Conservation (phyloP, 2,888 invertebrate genomes). For the Drosophila macrothrix region DNA sequence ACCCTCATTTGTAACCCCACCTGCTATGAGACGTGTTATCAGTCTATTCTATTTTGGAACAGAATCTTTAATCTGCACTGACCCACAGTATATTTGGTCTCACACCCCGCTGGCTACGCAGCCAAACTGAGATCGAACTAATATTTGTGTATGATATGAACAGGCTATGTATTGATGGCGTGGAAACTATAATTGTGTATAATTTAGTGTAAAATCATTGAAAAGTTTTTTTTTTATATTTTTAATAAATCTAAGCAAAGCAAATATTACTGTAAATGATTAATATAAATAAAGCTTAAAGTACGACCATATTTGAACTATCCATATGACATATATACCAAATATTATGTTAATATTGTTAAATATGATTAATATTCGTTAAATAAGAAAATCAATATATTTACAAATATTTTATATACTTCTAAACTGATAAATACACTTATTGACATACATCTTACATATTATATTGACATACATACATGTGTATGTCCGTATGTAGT, state of each 20-base stretch:
- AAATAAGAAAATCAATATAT: not conserved
- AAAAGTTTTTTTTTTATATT: not conserved
- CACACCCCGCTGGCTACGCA: not conserved
- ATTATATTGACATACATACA: not conserved
- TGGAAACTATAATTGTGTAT: not conserved
- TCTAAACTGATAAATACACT: not conserved
- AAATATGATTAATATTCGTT: not conserved
- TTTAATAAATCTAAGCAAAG: not conserved
- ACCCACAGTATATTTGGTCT: not conserved
- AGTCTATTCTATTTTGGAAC: slow-evolving; percentile 3
- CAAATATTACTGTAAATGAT: not conserved
- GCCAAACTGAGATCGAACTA: not conserved
- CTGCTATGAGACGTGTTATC: slow-evolving; percentile 18
- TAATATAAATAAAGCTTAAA: not conserved
- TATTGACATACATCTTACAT: not conserved
- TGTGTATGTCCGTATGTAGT: not conserved
- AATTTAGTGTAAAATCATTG: not conserved
- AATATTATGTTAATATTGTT: not conserved
- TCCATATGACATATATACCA: not conserved
- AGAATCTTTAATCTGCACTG: slow-evolving; percentile 29
- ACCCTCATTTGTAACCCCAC: slow-evolving; percentile 3
- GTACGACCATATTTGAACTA: no score
- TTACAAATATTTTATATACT: not conserved
- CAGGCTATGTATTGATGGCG: no score
- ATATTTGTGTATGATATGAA: slow-evolving; percentile 30